These are phyloP conservation scores for Myripristis murdjan DNA, from an alignment of 2,797 vertebrate species.

Conservation along the genomic window DNA sequence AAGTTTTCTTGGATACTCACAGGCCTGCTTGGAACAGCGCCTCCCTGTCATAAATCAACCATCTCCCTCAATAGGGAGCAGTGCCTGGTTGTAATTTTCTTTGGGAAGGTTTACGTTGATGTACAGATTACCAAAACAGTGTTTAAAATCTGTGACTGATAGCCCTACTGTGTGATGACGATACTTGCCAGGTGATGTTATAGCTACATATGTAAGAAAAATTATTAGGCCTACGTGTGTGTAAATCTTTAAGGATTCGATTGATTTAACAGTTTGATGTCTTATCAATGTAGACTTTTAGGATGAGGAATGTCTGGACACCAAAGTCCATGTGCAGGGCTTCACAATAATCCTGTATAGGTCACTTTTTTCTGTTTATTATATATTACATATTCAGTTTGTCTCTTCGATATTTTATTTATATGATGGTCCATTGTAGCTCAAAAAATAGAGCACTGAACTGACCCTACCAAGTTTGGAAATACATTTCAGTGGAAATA, in stretches of 20 bases:
- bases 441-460: not conserved
- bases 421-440: not conserved
- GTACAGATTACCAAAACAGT: slow-evolving; percentile 39
- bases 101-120: slow-evolving; percentile 54
- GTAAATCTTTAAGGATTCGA: slow-evolving; percentile 23
- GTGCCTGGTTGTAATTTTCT: slow-evolving; percentile 52
- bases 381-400: not conserved
- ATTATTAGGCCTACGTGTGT: not conserved
- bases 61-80: slow-evolving; percentile 38
- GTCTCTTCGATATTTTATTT: no score
- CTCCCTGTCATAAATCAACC: slow-evolving; percentile 71
- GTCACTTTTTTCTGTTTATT: no score
- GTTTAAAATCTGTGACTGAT: slow-evolving; percentile 32
- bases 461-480: not conserved
- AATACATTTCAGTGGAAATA: no score
- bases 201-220: not conserved
- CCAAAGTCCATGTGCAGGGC: no score
- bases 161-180: slow-evolving; percentile 15
- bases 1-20: slow-evolving; percentile 71
- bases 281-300: not conserved
- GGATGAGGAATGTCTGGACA: no score
- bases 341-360: not conserved
- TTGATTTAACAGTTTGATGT: not conserved
- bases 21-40: slow-evolving; percentile 55
- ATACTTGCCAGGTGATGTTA: slow-evolving; percentile 2